Base-by-base conservation (phyloP, 2,113 vertebrate species). In the Lucifuga dentata region DNA sequence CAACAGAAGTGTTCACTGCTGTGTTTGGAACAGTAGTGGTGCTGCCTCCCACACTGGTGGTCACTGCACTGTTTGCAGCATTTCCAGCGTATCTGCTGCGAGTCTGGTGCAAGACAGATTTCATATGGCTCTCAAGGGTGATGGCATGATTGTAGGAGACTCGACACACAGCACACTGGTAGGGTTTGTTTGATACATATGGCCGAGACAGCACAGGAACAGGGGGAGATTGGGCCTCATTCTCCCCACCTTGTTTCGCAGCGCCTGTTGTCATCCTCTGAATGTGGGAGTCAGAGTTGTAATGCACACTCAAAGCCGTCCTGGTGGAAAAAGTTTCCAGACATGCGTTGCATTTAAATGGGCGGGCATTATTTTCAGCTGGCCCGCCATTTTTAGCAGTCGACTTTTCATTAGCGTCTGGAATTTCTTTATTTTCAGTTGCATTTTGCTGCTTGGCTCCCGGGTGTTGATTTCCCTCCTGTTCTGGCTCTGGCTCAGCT, bases 71-170 rank as follows among this genome's bases (percentile, higher is more conserved):
- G 73, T 78, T 89, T 63, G 76, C 76, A 43, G 66, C 57, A 21
- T 78, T 81, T 36, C 89, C 92, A 68, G 94, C 85, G 11, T 90
- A 94, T 64, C 95, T 92, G 44, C 94, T 94, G 59, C 95, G 94
- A 16, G 94, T 95, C 88, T 96, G 96, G 78, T 96, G 95, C 78
- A 96, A 88, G 17, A 96, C 95, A 5, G 95, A 96, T 44, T 95
- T 94, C 92, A 97, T 93, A 90, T 96, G 95, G 87, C 95, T 97
- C 91, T 97, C 95, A 19, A 96, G 86, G 11, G 95, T 96, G 69
- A 95, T 95, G 87, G 95, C 95, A 81, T 96, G 95, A 88, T 96
- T 96, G 88, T 97, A 96, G 26, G 96, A 96, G 63, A 97, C 95
- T 5, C 94, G 89, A 89, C 95, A 97, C 21, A 94, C 83, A 0